Base-by-base conservation (phyloP, 2,888 invertebrate species). In the Pristionchus fissidentatus region DNA sequence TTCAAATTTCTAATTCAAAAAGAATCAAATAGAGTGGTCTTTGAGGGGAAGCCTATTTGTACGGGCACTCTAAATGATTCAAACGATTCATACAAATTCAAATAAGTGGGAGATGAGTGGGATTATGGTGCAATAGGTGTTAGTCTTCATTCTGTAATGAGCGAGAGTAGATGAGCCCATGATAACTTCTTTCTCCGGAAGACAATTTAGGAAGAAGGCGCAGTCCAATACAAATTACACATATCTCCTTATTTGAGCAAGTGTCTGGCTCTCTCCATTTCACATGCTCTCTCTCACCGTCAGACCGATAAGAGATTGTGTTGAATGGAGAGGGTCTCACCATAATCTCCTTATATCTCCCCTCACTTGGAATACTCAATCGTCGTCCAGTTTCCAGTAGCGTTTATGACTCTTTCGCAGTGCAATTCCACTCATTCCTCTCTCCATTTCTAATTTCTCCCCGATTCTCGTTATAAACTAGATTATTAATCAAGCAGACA, bases 61-160 rank as follows among this genome's bases (percentile, higher is more conserved):
- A 57, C 26, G 57, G 57, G 62, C 62, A 62, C 62, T 62, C 62
- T 62, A 62, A 62, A 62, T 62, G 62, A 62, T 62, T 62, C 35
- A 62, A 62, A 62, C 15, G 62, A 29, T 62, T 62, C 57, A 57
- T 57, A 57, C 57, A 57, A 57, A n/a, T n/a, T n/a, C n/a, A n/a
- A 57, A 57, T 57, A 57, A 57, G 57, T 26, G 57, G 57, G 57
- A n/a, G 57, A 57, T 57, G 57, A 57, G 57, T 57, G 57, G 57
- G 57, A 57, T 57, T 57, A 57, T 57, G n/a, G 57, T n/a, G 3
- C n/a, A 57, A 57, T n/a, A 26, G 57, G 57, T n/a, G 10, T 5
- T 13, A 10, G 29, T 26, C n/a, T 19, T 35, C 32, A 29, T n/a
- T 29, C 35, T 62, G 29, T 62, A 62, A 62, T 62, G 62, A 62